Percentiles rank a stretch among this genome's conserved stretches.
phyloP scores from a whole-genome alignment of 2,888 invertebrate genomes.

The Drosophila tanythrix region DNA sequence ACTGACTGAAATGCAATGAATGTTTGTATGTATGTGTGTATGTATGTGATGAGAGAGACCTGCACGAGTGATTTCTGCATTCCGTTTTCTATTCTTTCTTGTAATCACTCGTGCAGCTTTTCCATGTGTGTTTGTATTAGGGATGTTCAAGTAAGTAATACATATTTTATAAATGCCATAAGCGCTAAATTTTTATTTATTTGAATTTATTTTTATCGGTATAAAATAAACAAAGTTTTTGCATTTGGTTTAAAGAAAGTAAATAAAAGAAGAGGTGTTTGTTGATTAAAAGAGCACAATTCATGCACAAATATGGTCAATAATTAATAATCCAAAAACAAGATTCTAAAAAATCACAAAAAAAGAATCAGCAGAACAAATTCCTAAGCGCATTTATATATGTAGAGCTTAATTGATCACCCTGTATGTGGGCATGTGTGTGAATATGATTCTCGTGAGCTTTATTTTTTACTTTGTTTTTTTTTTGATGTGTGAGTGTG shows the following conservation, averaged over 20 bases:
- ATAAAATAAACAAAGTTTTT: neutral
- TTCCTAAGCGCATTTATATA: neutral
- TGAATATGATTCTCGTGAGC: slow-evolving; percentile 4
- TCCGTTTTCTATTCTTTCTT: neutral
- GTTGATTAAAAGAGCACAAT: neutral
- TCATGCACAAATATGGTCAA: neutral
- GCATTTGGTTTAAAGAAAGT: neutral
- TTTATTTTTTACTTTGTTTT: neutral
- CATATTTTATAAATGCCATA: neutral
- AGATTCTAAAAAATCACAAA: neutral
- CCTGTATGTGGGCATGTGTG: slow-evolving; percentile 3
- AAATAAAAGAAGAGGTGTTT: neutral
- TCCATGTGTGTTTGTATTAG: neutral
- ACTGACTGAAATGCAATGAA: slow-evolving; percentile 23
- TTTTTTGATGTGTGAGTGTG: slow-evolving; percentile 23
- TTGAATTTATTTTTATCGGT: neutral
- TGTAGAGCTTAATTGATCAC: slow-evolving; percentile 5
- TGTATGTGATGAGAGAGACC: slow-evolving; percentile 6
- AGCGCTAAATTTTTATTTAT: neutral
- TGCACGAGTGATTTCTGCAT: slow-evolving; percentile 4
- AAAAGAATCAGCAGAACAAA: neutral
- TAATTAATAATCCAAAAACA: neutral
- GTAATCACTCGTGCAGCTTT: neutral
- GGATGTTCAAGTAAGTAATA: slow-evolving; percentile 6
- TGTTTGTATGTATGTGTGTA: neutral